Conservation (phyloP, 2,797 vertebrate species). For the Anguilla megastoma region DNA sequence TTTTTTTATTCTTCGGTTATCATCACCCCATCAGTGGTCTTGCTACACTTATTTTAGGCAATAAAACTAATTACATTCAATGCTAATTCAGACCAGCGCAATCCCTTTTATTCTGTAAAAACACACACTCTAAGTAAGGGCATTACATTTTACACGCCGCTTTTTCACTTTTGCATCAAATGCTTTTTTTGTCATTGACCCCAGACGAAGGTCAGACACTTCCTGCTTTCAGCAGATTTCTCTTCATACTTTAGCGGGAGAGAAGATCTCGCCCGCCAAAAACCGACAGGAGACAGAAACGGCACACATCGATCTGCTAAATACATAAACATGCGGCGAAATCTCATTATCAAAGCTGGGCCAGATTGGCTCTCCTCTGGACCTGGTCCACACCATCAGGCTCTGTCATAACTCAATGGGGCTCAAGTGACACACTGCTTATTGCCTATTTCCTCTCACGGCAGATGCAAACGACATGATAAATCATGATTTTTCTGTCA, state of each 20-base stretch:
- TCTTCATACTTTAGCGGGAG: background rate
- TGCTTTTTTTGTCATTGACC: background rate
- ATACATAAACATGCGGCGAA: slow-evolving; percentile 5
- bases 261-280: background rate
- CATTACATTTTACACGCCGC: background rate
- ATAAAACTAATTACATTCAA: background rate
- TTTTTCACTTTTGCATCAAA: background rate
- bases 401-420: slow-evolving; percentile 20
- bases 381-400: background rate
- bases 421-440: background rate
- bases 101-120: background rate
- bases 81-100: background rate
- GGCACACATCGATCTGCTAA: background rate
- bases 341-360: background rate
- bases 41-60: background rate
- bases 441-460: slow-evolving; percentile 23
- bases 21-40: background rate
- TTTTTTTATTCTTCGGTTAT: background rate
- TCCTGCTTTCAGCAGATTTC: background rate
- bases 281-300: background rate
- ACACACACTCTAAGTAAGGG: background rate
- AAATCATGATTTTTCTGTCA: slow-evolving; percentile 7
- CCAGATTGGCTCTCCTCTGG: slow-evolving; percentile 7
- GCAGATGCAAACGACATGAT: background rate
- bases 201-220: background rate